A percentile compares a stretch with the other conserved stretches of the same genome.
phyloP scores from a whole-genome alignment of 2,888 invertebrate genomes.

The Cryptocephalus primarius region DNA sequence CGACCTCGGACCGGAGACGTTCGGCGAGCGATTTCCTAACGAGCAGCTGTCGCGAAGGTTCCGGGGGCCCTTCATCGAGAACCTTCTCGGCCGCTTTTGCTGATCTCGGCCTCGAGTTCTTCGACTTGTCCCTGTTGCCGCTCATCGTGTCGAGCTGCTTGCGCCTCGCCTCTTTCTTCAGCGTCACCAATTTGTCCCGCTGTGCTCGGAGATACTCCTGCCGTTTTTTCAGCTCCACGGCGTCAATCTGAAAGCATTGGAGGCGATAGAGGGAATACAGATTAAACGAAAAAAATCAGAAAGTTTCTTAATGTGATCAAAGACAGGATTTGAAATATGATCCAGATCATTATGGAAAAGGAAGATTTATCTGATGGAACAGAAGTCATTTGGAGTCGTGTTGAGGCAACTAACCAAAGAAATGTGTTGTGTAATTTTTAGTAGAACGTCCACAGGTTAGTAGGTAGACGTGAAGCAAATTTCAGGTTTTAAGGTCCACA shows the following conservation, averaged over 20 bases:
- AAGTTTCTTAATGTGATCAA: not conserved
- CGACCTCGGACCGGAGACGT: slow-evolving; percentile 76
- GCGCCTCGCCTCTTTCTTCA: slow-evolving; percentile 81
- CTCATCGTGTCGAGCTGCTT: slow-evolving; percentile 58
- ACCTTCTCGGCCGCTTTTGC: slow-evolving; percentile 63
- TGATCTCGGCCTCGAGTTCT: slow-evolving; percentile 51
- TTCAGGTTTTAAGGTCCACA: too few relatives aligned
- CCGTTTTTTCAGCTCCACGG: slow-evolving; percentile 60
- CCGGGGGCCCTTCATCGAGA: slow-evolving; percentile 40
- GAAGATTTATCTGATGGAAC: too few relatives aligned
- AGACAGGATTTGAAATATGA: not conserved
- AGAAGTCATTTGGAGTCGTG: too few relatives aligned
- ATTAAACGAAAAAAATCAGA: not conserved
- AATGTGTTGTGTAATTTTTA: too few relatives aligned
- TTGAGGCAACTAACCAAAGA: too few relatives aligned
- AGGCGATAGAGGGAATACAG: not conserved
- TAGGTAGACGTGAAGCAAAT: too few relatives aligned
- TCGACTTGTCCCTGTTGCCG: slow-evolving; percentile 35
- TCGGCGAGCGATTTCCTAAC: slow-evolving; percentile 75
- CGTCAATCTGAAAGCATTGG: slow-evolving; percentile 33
- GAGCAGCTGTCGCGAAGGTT: slow-evolving; percentile 49
- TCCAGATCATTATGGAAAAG: too few relatives aligned
- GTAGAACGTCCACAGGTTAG: too few relatives aligned
- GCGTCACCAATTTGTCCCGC: slow-evolving; percentile 78
- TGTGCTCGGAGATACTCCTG: slow-evolving; percentile 82